phyloP scores from a whole-genome alignment of 2,888 invertebrate genomes.

The Biston stratarius region DNA sequence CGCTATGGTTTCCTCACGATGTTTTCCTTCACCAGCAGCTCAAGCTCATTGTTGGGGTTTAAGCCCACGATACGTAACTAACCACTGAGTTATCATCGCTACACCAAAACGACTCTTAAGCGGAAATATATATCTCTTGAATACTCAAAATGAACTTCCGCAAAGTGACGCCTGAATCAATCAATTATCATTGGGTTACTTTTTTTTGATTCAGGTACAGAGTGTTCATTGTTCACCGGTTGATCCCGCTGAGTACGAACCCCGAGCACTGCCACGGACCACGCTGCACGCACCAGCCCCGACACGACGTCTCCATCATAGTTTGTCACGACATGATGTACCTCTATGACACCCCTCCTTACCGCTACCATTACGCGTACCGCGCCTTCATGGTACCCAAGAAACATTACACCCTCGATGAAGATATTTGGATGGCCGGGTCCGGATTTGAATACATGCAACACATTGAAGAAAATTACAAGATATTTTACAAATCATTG shows the following conservation, averaged over 20 bases:
- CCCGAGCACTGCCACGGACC: slow-evolving; percentile 70
- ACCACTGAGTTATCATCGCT: too few species aligned
- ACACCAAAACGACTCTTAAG: too few species aligned
- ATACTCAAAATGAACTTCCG: too few species aligned
- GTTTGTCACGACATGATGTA: slow-evolving; percentile 60
- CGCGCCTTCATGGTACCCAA: slow-evolving; percentile 35
- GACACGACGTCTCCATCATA: slow-evolving; percentile 62
- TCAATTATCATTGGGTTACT: too few species aligned
- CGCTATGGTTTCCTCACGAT: too few species aligned
- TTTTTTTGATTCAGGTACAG: slow-evolving; percentile 48
- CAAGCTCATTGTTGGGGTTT: too few species aligned
- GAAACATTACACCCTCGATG: neutral
- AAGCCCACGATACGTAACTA: too few species aligned
- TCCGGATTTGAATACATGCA: slow-evolving; percentile 58
- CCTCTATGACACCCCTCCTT: slow-evolving; percentile 36
- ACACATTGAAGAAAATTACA: slow-evolving; percentile 64
- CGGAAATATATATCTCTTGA: too few species aligned
- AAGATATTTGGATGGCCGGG: slow-evolving; percentile 51
- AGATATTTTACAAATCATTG: slow-evolving; percentile 49
- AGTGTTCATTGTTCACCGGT: slow-evolving; percentile 58
- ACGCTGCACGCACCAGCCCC: slow-evolving; percentile 58
- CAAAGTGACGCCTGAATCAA: too few species aligned
- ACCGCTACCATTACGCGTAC: slow-evolving; percentile 49
- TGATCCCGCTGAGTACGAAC: slow-evolving; percentile 60
- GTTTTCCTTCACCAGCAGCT: too few species aligned